Percentiles rank a stretch among this genome's conserved stretches.
These are phyloP conservation scores for Apomyelois bistriatella DNA, from an alignment of 2,888 invertebrate genomes.

Conservation along the genomic window DNA sequence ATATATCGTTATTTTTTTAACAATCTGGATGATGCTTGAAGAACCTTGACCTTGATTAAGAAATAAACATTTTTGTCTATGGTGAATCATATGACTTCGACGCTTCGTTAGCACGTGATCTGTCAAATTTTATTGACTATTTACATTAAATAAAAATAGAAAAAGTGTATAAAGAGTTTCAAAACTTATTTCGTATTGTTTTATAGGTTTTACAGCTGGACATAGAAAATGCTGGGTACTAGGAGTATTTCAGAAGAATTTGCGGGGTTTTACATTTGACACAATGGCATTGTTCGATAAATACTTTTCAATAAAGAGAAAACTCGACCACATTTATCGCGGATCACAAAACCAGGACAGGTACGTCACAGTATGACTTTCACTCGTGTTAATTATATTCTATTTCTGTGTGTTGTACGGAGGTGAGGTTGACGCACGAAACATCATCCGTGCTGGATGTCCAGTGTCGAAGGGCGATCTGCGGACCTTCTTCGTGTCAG, in stretches of 20 bases:
- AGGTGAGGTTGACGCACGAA: slow-evolving; percentile 51
- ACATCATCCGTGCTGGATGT: slow-evolving; percentile 31
- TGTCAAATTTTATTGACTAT: slow-evolving; percentile 55
- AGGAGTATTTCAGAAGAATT: slow-evolving; percentile 35
- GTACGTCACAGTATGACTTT: slow-evolving; percentile 68
- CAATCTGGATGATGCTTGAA: too few relatives aligned
- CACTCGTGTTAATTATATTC: slow-evolving; percentile 54
- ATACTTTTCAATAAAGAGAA: slow-evolving; percentile 83
- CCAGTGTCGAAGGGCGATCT: slow-evolving; percentile 32
- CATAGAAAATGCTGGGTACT: slow-evolving; percentile 38
- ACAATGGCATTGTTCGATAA: slow-evolving; percentile 88
- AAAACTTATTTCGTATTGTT: slow-evolving; percentile 8
- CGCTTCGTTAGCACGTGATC: slow-evolving; percentile 60
- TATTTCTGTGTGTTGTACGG: slow-evolving; percentile 51
- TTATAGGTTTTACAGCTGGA: neutral
- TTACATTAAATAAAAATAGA: slow-evolving; percentile 11
- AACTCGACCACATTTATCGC: slow-evolving; percentile 61
- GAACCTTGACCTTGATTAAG: slow-evolving; percentile 43
- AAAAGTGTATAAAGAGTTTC: slow-evolving; percentile 7
- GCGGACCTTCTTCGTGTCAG: slow-evolving; percentile 41
- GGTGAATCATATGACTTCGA: slow-evolving; percentile 68
- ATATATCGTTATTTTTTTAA: too few relatives aligned
- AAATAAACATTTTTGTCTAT: slow-evolving; percentile 48
- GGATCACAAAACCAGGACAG: slow-evolving; percentile 68
- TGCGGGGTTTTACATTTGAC: slow-evolving; percentile 55